phyloP scores from a whole-genome alignment of 2,797 vertebrate species.

The Balearica regulorum region DNA sequence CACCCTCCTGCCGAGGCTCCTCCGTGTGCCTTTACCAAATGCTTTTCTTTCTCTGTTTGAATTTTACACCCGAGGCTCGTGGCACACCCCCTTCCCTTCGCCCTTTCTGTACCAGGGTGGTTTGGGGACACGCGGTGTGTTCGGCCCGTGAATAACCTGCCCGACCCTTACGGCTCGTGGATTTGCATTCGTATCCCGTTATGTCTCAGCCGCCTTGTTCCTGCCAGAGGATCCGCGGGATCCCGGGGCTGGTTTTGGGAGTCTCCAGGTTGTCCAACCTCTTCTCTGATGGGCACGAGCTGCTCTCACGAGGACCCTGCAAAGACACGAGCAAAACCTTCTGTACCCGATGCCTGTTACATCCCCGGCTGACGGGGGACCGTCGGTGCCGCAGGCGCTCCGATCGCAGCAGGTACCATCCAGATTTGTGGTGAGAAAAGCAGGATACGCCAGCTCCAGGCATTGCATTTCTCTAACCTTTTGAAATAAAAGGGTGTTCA shows the following conservation, averaged over 20 bases:
- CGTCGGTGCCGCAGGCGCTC: background rate
- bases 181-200: too few relatives aligned
- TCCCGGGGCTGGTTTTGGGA: background rate
- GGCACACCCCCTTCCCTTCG: rapidly evolving
- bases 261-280: too few relatives aligned
- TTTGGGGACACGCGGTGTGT: rapidly evolving
- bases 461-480: background rate
- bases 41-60: background rate
- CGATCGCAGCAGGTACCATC: background rate
- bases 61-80: rapidly evolving
- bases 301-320: background rate
- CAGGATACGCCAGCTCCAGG: background rate
- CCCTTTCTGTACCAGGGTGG: background rate
- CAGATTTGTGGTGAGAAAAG: background rate
- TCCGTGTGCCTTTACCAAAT: rapidly evolving
- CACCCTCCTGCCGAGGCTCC: background rate
- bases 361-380: background rate
- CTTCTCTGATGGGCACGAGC: background rate
- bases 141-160: background rate
- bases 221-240: background rate
- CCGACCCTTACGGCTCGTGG: background rate
- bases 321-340: background rate
- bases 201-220: rapidly evolving
- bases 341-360: rapidly evolving
- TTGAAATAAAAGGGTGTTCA: background rate